phyloP scores from a whole-genome alignment of 2,113 vertebrate species.

The Grammomys dolichurus region DNA sequence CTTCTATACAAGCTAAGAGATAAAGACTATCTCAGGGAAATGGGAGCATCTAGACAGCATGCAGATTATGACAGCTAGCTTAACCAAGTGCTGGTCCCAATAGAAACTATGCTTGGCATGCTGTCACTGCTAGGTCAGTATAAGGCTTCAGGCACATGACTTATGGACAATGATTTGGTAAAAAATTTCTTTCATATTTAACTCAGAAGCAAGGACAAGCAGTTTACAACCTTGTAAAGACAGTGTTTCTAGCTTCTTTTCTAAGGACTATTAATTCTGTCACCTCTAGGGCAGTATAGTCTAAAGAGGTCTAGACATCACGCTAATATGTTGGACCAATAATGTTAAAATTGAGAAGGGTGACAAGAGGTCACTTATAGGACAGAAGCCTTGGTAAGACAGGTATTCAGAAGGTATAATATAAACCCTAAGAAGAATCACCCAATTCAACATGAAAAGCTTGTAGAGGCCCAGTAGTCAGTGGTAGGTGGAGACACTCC shows the following conservation, averaged over 20 bases:
- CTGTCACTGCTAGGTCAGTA: background rate
- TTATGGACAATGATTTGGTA: background rate
- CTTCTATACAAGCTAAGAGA: background rate
- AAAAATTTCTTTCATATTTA: conserved; percentile 23
- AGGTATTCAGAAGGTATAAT: background rate
- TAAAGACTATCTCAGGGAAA: background rate
- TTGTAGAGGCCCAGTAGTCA: conserved; percentile 22
- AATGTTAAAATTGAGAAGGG: background rate
- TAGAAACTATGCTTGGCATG: background rate
- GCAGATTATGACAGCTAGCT: background rate
- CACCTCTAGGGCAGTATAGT: background rate
- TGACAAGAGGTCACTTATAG: background rate
- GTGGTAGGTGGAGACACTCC: background rate
- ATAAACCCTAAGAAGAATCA: background rate
- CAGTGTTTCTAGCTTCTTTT: conserved; percentile 20
- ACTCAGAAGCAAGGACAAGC: conserved; percentile 11
- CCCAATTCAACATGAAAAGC: background rate
- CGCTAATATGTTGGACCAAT: background rate
- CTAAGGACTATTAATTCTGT: background rate
- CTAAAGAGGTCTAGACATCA: conserved; percentile 14
- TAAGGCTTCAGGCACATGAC: background rate
- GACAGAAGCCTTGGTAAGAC: background rate
- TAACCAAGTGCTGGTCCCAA: background rate
- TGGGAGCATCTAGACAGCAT: background rate
- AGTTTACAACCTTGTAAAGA: conserved; percentile 2